A percentile compares a stretch with the other conserved stretches of the same genome.
Conservation (phyloP, 2,113 vertebrate genomes). For the Petrocephalus microphthalmus region DNA sequence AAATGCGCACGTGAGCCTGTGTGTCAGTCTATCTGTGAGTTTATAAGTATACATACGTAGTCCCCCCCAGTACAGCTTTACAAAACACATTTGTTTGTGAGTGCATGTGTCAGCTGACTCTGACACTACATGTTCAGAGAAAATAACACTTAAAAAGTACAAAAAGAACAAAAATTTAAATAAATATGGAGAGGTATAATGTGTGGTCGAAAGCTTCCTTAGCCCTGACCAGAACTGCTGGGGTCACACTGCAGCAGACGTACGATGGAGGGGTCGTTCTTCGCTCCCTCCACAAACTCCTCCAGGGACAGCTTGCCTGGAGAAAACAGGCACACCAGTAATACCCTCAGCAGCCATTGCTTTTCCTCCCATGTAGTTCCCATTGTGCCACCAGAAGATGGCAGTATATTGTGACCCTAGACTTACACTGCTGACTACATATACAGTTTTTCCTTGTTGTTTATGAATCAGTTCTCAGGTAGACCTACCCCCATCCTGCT, state of each 20-base stretch:
- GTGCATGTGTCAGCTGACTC: constrained; percentile 6
- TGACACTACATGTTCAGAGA: neutral
- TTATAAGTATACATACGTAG: constrained; percentile 12
- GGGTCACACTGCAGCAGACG: constrained; percentile 96
- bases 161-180: constrained; percentile 18
- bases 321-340: constrained; percentile 13
- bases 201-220: constrained; percentile 32
- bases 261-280: constrained; percentile 92
- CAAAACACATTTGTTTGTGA: neutral
- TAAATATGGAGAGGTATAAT: constrained; percentile 20
- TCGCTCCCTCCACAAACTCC: constrained; percentile 95
- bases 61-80: neutral
- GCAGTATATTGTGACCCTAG: neutral
- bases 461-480: neutral
- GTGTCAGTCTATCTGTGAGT: constrained; percentile 21
- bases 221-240: constrained; percentile 74
- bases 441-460: neutral
- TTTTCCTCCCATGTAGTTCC: neutral
- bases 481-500: neutral
- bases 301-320: constrained; percentile 95
- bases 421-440: neutral
- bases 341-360: neutral
- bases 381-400: neutral
- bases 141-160: neutral
- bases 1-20: neutral